Evolutionary conservation across 1,140 invertebrate genomes (phyloP).

Genomic region (Atta texana): DNA sequence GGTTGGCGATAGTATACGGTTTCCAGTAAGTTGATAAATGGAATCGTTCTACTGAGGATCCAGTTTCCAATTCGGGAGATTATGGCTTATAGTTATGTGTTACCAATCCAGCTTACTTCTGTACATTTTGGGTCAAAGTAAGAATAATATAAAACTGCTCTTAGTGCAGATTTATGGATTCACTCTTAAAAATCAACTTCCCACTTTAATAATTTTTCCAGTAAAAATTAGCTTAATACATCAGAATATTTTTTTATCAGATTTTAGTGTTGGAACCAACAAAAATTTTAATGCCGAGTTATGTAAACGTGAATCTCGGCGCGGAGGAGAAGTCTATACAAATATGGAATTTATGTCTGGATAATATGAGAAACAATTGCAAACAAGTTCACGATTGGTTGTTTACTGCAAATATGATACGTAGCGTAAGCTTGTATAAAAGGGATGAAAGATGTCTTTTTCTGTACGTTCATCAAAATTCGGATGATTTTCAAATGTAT

Average conservation of each 20-base stretch:
- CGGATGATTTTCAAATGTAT: constrained; percentile 99
- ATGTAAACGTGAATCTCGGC: constrained; percentile 97
- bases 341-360: constrained; percentile 94
- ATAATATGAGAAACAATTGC: constrained; percentile 91
- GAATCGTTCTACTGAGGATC: constrained; percentile 76
- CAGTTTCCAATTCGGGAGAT: constrained; percentile 75
- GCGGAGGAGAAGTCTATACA: constrained; percentile 96
- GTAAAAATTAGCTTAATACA: constrained; percentile 28
- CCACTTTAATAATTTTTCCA: constrained; percentile 28
- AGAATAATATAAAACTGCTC: constrained; percentile 76
- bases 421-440: constrained; percentile 97
- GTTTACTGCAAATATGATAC: constrained; percentile 96
- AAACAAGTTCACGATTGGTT: constrained; percentile 97
- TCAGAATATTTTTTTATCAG: constrained; percentile 83
- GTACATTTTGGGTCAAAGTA: constrained; percentile 77
- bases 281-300: constrained; percentile 97
- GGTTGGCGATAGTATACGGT: constrained; percentile 93
- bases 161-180: constrained; percentile 70
- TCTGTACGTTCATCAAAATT: constrained; percentile 99
- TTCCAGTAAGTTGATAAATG: constrained; percentile 91
- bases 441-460: constrained; percentile 98
- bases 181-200: constrained; percentile 68
- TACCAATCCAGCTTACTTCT: constrained; percentile 77
- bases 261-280: constrained; percentile 96
- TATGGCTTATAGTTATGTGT: constrained; percentile 77